Conservation (phyloP, 2,113 vertebrate species). For the Stegastes partitus region DNA sequence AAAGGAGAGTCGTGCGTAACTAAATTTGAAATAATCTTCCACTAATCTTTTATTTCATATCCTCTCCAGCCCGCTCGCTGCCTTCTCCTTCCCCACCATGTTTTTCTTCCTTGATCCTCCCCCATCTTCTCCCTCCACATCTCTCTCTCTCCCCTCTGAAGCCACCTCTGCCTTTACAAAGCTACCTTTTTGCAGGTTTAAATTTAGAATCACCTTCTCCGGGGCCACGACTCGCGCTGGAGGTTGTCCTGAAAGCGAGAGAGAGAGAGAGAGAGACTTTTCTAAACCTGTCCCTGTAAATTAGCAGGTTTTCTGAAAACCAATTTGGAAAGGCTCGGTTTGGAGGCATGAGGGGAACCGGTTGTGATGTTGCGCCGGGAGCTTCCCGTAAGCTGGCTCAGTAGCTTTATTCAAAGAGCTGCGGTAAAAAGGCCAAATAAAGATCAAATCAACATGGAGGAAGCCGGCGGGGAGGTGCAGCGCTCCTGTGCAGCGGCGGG, state of each 20-base stretch:
- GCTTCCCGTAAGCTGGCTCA: constrained; percentile 81
- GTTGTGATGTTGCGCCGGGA: constrained; percentile 73
- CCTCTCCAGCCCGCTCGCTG: background rate
- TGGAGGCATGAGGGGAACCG: constrained; percentile 63
- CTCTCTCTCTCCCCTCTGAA: constrained; percentile 47
- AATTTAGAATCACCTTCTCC: constrained; percentile 82
- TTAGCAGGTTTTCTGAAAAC: constrained; percentile 73
- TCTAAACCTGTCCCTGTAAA: constrained; percentile 64
- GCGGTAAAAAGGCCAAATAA: constrained; percentile 77
- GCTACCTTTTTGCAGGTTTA: constrained; percentile 86
- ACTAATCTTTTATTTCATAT: background rate
- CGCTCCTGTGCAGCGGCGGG: constrained; percentile 30
- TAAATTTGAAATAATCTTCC: background rate
- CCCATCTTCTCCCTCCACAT: constrained; percentile 12
- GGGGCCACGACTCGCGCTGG: constrained; percentile 61
- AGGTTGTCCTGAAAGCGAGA: constrained; percentile 46
- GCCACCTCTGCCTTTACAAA: constrained; percentile 79
- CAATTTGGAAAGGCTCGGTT: constrained; percentile 73
- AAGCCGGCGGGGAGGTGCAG: constrained; percentile 42
- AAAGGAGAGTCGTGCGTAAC: too few species aligned
- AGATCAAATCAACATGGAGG: constrained; percentile 74
- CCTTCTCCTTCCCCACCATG: constrained; percentile 11
- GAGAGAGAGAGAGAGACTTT: constrained; percentile 52
- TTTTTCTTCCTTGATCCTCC: constrained; percentile 44
- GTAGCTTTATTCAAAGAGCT: constrained; percentile 83